A percentile compares a stretch with the other conserved stretches of the same genome.
phyloP scores from a whole-genome alignment of 2,797 vertebrate species.

The Chanos chanos region DNA sequence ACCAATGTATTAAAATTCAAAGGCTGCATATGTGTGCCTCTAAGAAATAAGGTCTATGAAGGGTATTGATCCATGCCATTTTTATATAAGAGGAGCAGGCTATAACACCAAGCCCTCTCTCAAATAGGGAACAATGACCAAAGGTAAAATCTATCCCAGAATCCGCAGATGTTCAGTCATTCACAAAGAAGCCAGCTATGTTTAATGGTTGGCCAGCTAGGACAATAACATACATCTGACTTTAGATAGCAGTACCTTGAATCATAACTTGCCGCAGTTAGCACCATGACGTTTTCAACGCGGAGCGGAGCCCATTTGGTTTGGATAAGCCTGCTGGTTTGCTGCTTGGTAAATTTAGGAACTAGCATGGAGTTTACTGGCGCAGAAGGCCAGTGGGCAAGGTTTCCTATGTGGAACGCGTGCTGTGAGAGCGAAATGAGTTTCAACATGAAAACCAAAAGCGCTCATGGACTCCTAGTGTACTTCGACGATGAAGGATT shows the following conservation, averaged over 20 bases:
- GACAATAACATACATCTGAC: constrained; percentile 2
- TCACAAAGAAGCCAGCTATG: constrained; percentile 24
- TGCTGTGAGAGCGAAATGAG: constrained; percentile 98
- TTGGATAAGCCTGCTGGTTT: constrained; percentile 77
- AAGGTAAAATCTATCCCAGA: constrained; percentile 36
- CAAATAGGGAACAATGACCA: constrained; percentile 34
- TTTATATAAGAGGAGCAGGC: constrained; percentile 11
- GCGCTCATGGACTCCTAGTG: constrained; percentile 91
- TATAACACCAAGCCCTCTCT: constrained; percentile 16
- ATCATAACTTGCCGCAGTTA: constrained; percentile 17
- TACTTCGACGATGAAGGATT: constrained; percentile 98
- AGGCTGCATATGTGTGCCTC: no score
- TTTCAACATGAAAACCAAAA: constrained; percentile 98
- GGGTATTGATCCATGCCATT: no score
- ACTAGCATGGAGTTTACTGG: constrained; percentile 91
- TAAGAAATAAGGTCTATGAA: no score
- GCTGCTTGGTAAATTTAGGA: constrained; percentile 83
- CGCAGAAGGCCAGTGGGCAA: constrained; percentile 94
- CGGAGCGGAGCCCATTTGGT: constrained; percentile 71
- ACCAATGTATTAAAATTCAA: no score
- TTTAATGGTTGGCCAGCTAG: constrained; percentile 31
- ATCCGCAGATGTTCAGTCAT: constrained; percentile 23
- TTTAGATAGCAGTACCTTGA: constrained; percentile 20
- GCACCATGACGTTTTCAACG: constrained; percentile 56
- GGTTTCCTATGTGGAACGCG: constrained; percentile 98